Percentiles rank a stretch among this genome's conserved stretches.
Conservation (phyloP, 2,113 vertebrate genomes). For the Capricornis sumatraensis region DNA sequence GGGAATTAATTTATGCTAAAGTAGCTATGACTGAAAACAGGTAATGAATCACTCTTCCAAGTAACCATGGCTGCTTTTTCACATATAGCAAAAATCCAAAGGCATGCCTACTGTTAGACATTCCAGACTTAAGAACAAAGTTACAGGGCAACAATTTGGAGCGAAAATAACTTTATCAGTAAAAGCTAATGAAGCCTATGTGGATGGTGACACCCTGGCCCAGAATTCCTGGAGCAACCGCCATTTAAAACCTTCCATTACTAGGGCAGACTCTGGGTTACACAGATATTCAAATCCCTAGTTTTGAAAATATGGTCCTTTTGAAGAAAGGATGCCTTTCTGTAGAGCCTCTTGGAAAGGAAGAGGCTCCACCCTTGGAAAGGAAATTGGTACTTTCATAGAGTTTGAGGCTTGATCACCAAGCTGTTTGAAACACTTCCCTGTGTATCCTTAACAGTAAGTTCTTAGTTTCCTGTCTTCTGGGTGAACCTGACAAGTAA, state of each 20-base stretch:
- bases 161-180: not conserved
- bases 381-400: not conserved
- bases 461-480: not conserved
- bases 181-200: not conserved
- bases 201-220: not conserved
- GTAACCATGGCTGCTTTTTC: not conserved
- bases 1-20: conserved; percentile 3
- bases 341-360: not conserved
- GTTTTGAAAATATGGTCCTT: not conserved
- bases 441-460: not conserved
- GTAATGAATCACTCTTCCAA: not conserved
- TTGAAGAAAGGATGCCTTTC: not conserved
- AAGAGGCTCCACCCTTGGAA: not conserved
- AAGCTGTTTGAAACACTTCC: not conserved
- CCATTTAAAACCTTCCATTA: not conserved
- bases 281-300: not conserved
- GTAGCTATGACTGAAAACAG: not conserved
- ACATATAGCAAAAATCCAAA: not conserved
- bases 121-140: not conserved
- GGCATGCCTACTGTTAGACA: not conserved
- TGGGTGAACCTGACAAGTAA: not conserved
- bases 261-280: not conserved
- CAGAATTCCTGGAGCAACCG: not conserved
- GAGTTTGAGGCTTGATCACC: not conserved
- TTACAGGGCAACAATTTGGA: not conserved